These are phyloP conservation scores for Polyodon spathula DNA, from an alignment of 2,113 vertebrate species.

Conservation along the genomic window DNA sequence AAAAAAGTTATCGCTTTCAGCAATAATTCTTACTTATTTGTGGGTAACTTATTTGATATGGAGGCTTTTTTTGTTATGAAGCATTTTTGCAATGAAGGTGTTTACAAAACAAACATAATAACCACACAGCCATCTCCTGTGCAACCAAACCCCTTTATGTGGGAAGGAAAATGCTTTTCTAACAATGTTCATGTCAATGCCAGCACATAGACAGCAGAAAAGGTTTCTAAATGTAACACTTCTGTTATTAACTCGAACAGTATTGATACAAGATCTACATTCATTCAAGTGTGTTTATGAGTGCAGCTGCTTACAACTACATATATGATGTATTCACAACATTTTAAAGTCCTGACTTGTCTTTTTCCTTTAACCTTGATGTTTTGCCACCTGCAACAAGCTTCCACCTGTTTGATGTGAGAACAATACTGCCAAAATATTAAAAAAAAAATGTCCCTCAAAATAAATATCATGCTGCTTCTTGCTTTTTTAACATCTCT, in stretches of 20 bases:
- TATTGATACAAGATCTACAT: conserved; percentile 12
- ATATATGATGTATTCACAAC: conserved; percentile 16
- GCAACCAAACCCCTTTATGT: not conserved
- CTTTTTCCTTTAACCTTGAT: conserved; percentile 17
- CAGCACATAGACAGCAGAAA: conserved; percentile 18
- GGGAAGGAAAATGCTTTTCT: conserved; percentile 17
- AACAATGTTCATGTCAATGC: conserved; percentile 17
- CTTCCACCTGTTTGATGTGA: conserved; percentile 24
- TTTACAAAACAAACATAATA: conserved; percentile 6
- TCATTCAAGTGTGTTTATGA: conserved; percentile 25
- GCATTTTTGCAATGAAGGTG: not conserved
- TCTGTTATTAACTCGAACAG: conserved; percentile 20
- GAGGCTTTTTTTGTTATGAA: too few species aligned
- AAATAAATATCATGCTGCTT: conserved; percentile 9
- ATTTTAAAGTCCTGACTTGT: conserved; percentile 21
- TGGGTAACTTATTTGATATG: too few species aligned
- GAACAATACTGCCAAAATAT: conserved; percentile 10
- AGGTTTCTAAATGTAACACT: conserved; percentile 16
- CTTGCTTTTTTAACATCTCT: conserved; percentile 7
- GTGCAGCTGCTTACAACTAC: conserved; percentile 18
- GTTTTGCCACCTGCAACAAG: conserved; percentile 32
- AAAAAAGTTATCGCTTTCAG: too few species aligned
- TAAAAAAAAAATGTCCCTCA: conserved; percentile 4
- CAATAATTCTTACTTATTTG: too few species aligned
- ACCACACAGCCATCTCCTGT: not conserved